phyloP scores from a whole-genome alignment of 1,140 invertebrate species.

The Antheraea pernyi region DNA sequence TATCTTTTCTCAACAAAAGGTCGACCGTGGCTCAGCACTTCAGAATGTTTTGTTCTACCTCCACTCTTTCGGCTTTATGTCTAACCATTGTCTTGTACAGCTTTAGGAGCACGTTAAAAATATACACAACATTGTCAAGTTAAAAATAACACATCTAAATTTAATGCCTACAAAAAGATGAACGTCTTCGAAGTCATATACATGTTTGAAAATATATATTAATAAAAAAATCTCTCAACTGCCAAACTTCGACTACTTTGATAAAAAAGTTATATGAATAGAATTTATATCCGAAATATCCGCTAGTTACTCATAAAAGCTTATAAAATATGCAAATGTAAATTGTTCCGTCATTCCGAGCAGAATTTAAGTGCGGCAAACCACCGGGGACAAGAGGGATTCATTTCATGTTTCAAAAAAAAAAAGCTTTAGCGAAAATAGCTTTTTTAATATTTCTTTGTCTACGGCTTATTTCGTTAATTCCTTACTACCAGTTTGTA shows the following conservation, averaged over 20 bases:
- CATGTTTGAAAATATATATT: neutral
- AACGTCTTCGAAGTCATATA: neutral
- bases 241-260: neutral
- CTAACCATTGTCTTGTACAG: constrained; percentile 48
- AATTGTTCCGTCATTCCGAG: constrained; percentile 2
- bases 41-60: constrained; percentile 56
- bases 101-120: constrained; percentile 41
- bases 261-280: neutral
- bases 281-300: neutral
- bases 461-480: neutral
- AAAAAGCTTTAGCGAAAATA: constrained; percentile 4
- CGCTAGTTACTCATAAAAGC: constrained; percentile 7
- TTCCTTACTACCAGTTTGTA: neutral
- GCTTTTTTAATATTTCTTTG: constrained; percentile 7
- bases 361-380: constrained; percentile 10
- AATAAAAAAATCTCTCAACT: neutral
- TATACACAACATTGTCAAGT: neutral
- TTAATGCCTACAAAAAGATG: no score
- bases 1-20: constrained; percentile 46
- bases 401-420: constrained; percentile 12
- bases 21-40: constrained; percentile 49
- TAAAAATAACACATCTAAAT: neutral
- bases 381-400: constrained; percentile 12
- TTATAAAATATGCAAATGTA: constrained; percentile 10
- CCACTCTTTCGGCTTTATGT: constrained; percentile 62